These are phyloP conservation scores for Neoscelio sp. DNA, from an alignment of 2,888 invertebrate genomes.

Conservation along the genomic window DNA sequence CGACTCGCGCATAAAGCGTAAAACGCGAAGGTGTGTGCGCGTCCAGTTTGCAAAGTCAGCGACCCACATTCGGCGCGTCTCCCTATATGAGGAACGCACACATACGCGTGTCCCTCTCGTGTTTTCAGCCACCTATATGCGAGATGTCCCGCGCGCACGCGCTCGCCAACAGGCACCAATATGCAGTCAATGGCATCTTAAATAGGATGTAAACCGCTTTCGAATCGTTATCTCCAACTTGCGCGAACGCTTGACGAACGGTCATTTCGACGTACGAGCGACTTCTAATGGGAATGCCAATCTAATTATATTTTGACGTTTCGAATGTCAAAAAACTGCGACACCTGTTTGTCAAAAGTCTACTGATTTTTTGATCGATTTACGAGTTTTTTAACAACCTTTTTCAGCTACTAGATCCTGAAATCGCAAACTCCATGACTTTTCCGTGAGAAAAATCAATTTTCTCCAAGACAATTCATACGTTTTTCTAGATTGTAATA, in stretches of 20 bases:
- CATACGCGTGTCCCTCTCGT: conserved; percentile 50
- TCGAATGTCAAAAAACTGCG: neutral
- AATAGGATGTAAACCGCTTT: conserved; percentile 78
- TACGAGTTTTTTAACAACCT: too few relatives aligned
- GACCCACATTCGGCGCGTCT: conserved; percentile 78
- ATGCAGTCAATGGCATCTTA: conserved; percentile 75
- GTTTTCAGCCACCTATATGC: conserved; percentile 20
- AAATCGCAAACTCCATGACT: too few relatives aligned
- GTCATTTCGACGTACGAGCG: conserved; percentile 55
- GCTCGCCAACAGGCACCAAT: conserved; percentile 70
- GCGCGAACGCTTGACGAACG: conserved; percentile 52
- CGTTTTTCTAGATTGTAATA: too few relatives aligned
- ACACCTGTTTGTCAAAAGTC: too few relatives aligned
- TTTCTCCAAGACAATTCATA: too few relatives aligned
- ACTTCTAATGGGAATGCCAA: conserved; percentile 57
- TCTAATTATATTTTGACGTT: conserved; percentile 44
- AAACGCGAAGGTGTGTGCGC: conserved; percentile 71
- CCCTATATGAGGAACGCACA: conserved; percentile 62
- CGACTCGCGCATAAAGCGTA: conserved; percentile 62
- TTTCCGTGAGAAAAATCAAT: too few relatives aligned
- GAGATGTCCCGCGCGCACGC: conserved; percentile 68
- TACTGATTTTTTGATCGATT: too few relatives aligned
- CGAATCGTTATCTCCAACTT: conserved; percentile 74
- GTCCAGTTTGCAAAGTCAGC: conserved; percentile 74
- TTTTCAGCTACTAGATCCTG: too few relatives aligned